phyloP scores from a whole-genome alignment of 2,113 vertebrate genomes.

The Cheirogaleus medius region DNA sequence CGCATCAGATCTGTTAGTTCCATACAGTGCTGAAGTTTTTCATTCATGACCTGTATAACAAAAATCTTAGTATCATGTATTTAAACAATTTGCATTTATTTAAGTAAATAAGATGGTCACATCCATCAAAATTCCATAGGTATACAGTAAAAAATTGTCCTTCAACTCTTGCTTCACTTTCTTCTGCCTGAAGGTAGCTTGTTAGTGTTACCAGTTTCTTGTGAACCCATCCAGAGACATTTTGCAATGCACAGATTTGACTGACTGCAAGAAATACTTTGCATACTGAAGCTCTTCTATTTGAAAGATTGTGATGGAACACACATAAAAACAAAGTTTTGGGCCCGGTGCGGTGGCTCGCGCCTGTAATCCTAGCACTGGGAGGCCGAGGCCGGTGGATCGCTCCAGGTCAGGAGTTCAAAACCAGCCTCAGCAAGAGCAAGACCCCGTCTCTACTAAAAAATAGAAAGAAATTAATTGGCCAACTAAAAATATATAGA shows the following conservation, averaged over 20 bases:
- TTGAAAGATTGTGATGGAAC: not conserved
- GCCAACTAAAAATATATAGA: too few species aligned
- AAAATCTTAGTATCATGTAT: not conserved
- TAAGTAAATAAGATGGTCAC: not conserved
- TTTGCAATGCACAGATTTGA: not conserved
- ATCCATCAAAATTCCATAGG: not conserved
- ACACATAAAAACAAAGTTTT: too few species aligned
- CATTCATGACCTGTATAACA: conserved; percentile 93
- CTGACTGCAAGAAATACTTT: not conserved
- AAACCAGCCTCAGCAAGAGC: too few species aligned
- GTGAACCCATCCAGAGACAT: not conserved
- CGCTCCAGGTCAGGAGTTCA: too few species aligned
- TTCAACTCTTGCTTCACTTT: not conserved
- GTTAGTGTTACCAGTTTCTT: not conserved
- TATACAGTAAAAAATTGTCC: not conserved
- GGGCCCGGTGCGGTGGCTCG: too few species aligned
- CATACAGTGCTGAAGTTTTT: conserved; percentile 97
- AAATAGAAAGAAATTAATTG: too few species aligned
- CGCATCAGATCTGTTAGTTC: conserved; percentile 97
- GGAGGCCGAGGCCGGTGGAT: too few species aligned
- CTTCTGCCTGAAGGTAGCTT: not conserved
- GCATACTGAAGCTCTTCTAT: not conserved
- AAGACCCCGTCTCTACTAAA: too few species aligned
- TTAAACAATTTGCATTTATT: not conserved
- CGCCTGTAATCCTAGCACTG: too few species aligned